phyloP scores from a whole-genome alignment of 2,113 vertebrate genomes.

The Onychorhynchus coronatus region DNA sequence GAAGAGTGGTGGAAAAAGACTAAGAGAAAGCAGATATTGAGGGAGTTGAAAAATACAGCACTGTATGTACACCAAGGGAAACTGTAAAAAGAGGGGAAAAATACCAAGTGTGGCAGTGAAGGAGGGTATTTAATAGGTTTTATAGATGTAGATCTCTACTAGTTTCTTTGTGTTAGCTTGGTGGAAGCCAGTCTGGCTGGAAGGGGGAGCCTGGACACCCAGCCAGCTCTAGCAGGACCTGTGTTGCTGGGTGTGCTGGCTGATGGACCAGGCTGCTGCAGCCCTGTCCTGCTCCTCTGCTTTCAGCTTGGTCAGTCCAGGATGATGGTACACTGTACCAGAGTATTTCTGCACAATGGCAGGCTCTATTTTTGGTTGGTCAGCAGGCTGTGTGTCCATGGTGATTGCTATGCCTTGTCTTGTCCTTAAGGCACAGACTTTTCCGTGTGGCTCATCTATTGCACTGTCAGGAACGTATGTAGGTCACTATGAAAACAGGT shows the following conservation, averaged over 20 bases:
- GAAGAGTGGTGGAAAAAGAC: not conserved
- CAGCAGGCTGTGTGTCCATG: not conserved
- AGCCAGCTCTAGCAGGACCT: not conserved
- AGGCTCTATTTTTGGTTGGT: not conserved
- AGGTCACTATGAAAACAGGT: not conserved
- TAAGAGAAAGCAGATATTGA: not conserved
- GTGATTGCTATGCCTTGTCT: not conserved
- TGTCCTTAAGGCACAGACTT: not conserved
- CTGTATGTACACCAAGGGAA: not conserved
- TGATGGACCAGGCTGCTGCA: not conserved
- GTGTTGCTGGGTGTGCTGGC: not conserved
- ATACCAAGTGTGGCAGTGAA: not conserved
- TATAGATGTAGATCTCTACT: not conserved
- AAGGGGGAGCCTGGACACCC: not conserved
- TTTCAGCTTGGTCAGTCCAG: not conserved
- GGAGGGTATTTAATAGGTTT: not conserved
- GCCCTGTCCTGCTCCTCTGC: not conserved
- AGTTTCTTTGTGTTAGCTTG: not conserved
- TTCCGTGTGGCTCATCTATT: not conserved
- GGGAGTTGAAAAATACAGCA: not conserved
- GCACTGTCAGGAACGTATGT: not conserved
- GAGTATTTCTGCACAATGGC: not conserved
- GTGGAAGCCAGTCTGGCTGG: not conserved
- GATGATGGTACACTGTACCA: not conserved
- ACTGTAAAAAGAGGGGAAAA: not conserved